Percentiles rank a stretch among this genome's conserved stretches.
Conservation (phyloP, 2,888 invertebrate species). For the Orchesella flavescens region DNA sequence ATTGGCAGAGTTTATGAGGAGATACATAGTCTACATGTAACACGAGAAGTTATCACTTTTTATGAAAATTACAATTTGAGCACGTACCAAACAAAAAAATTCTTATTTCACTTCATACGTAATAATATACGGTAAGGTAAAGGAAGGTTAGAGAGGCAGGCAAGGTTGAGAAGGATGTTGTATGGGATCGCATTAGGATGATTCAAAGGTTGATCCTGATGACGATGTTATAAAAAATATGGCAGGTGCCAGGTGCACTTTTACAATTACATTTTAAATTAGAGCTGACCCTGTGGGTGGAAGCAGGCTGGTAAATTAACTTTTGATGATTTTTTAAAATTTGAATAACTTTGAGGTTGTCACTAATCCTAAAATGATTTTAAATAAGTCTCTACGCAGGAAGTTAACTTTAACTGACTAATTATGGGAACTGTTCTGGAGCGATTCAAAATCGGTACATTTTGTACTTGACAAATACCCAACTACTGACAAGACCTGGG, state of each 20-base stretch:
- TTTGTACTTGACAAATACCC: too few species aligned
- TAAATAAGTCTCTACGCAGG: too few species aligned
- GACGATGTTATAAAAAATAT: not conserved
- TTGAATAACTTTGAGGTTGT: too few species aligned
- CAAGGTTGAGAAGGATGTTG: slow-evolving; percentile 7
- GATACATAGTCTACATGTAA: slow-evolving; percentile 23
- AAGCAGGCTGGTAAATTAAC: too few species aligned
- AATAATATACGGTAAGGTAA: slow-evolving; percentile 41
- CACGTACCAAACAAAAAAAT: slow-evolving; percentile 58
- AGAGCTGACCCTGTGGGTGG: not conserved
- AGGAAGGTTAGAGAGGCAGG: slow-evolving; percentile 8
- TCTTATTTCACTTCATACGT: slow-evolving; percentile 32
- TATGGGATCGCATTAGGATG: slow-evolving; percentile 31
- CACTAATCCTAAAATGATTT: too few species aligned
- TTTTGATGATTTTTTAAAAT: too few species aligned
- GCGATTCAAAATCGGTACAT: too few species aligned
- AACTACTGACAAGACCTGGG: too few species aligned
- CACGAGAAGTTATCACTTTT: slow-evolving; percentile 47
- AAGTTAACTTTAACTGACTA: too few species aligned
- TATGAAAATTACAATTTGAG: slow-evolving; percentile 55
- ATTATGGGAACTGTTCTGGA: too few species aligned
- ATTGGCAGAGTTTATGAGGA: not conserved
- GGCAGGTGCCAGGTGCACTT: slow-evolving; percentile 33
- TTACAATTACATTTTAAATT: not conserved
- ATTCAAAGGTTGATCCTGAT: not conserved